phyloP scores from a whole-genome alignment of 2,888 invertebrate genomes.

The Eupsilia transversa region DNA sequence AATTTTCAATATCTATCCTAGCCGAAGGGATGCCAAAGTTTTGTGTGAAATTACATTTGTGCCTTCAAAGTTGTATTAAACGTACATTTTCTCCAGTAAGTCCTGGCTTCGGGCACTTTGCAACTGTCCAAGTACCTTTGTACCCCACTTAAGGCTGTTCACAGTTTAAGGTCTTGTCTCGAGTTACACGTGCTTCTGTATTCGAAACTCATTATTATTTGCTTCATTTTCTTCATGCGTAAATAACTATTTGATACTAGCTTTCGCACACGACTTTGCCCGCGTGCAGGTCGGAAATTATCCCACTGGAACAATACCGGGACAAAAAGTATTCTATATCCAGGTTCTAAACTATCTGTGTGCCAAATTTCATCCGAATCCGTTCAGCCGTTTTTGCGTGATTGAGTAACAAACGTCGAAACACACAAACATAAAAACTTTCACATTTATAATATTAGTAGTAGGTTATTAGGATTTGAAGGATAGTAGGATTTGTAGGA shows the following conservation, averaged over 20 bases:
- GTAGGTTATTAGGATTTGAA: too few species aligned
- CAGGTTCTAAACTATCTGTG: too few species aligned
- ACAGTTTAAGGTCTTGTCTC: conserved; percentile 26
- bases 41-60: conserved; percentile 56
- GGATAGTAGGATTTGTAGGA: too few species aligned
- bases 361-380: too few species aligned
- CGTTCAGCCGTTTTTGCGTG: too few species aligned
- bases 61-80: conserved; percentile 50
- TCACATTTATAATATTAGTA: too few species aligned
- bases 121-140: conserved; percentile 41
- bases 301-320: too few species aligned
- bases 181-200: conserved; percentile 12
- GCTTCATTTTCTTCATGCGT: background rate
- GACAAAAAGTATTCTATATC: too few species aligned
- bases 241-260: background rate
- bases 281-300: too few species aligned
- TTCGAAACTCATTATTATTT: conserved; percentile 17
- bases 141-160: conserved; percentile 39
- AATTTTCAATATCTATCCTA: conserved; percentile 28
- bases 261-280: too few species aligned
- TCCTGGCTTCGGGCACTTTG: conserved; percentile 51
- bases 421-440: too few species aligned
- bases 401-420: too few species aligned
- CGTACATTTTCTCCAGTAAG: conserved; percentile 39
- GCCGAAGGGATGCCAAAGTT: conserved; percentile 50